Conservation (phyloP, 2,797 vertebrate genomes). For the Scomberomorus guttatus region DNA sequence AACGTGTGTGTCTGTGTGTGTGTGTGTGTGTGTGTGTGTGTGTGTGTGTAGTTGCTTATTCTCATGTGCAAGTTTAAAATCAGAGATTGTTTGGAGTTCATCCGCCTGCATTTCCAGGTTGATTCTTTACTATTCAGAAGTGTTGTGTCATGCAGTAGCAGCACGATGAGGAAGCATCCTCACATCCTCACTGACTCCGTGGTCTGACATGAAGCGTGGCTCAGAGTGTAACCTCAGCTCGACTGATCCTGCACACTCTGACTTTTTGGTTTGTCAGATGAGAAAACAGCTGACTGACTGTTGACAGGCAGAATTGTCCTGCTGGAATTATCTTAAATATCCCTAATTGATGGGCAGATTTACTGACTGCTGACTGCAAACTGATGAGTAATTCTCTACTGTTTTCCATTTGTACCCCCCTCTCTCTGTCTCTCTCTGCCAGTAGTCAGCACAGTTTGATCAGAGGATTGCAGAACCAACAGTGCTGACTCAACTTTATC, state of each 20-base stretch:
- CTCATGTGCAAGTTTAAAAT: too few relatives aligned
- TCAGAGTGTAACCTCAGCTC: background rate
- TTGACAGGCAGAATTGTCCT: constrained; percentile 10
- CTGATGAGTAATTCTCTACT: constrained; percentile 33
- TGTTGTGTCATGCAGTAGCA: constrained; percentile 11
- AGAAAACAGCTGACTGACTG: constrained; percentile 25
- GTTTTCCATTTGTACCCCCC: background rate
- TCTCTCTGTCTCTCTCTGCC: constrained; percentile 7
- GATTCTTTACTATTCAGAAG: too few relatives aligned
- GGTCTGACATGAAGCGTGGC: background rate
- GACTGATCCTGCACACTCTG: constrained; percentile 15
- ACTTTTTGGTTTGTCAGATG: background rate
- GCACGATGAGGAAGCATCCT: background rate
- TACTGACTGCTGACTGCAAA: constrained; percentile 7
- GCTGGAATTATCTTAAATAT: constrained; percentile 39
- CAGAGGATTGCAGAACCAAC: constrained; percentile 40
- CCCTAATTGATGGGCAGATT: constrained; percentile 11
- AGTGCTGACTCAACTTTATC: constrained; percentile 46
- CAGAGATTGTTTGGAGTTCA: too few relatives aligned
- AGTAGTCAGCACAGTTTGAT: constrained; percentile 45
- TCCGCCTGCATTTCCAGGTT: background rate
- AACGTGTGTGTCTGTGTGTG: too few relatives aligned
- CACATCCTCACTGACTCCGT: background rate
- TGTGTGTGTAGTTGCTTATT: too few relatives aligned
- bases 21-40: too few relatives aligned